Evolutionary conservation across 2,797 vertebrate species (phyloP), one percentile per base, ranked within the genome.

Genomic region (Hapalemur alaotrensis): DNA sequence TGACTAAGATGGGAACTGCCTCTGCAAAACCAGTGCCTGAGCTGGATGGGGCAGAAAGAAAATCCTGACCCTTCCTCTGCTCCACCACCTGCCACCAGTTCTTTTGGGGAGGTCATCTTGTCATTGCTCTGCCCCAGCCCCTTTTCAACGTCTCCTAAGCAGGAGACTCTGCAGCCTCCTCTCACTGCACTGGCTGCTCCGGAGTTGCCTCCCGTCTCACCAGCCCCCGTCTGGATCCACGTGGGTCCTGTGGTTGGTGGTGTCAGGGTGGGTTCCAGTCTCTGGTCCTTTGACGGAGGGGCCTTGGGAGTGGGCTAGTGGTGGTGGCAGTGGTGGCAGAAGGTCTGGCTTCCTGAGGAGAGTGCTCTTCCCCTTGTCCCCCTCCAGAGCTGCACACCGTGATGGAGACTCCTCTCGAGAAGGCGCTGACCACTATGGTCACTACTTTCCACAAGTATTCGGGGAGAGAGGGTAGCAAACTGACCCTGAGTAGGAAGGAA

Each of bases 391-490:
- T 35, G 35, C 54, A 78, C n/a, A 13, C 30, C 0, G 46, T 17
- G 41, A 99, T 99, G 99, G 95, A 91, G 95, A 98, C 98, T 17
- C 95, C 98, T 8, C 97, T 99, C 41, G 98, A 99, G 96, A 96
- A 81, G 2, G 98, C 99, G 0, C 98, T 99, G 98, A 98, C 98
- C 69, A 97, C 97, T 7, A 98, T 99, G 80, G 99, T 99, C 63
- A 97, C 76, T 9, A 99, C 99, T 12, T 99, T 99, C 96, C 98
- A 99, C 97, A 98, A 97, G 4, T 99, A 99, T 7, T 99, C 99
- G 0, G 98, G 98, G 38, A 99, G 98, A 95, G 99, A 99, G 88
- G 99, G 99, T 0, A 98, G 99, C 98, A 99, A 99, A 70, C 98
- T 98, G 98, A 99, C 99, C 52, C 97, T 99, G 86, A 99, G 98